phyloP scores from a whole-genome alignment of 2,888 invertebrate genomes.

The Spialia ferax region DNA sequence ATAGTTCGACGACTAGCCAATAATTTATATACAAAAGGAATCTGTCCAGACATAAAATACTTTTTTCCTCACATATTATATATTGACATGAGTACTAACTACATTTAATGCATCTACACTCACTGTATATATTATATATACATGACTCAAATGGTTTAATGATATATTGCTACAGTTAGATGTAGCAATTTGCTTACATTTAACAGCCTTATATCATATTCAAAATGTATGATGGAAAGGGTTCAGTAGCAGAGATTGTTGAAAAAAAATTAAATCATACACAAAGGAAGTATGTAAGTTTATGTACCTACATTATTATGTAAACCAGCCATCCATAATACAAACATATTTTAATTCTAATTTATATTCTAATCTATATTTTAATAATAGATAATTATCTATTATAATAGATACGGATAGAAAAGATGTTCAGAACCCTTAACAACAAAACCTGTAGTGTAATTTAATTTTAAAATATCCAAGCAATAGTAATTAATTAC shows the following conservation, averaged over 20 bases:
- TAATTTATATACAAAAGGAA: slow-evolving; percentile 58
- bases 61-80: slow-evolving; percentile 43
- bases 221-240: background rate
- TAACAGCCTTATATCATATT: background rate
- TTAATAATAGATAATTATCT: too few relatives aligned
- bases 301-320: background rate
- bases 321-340: too few relatives aligned
- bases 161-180: background rate
- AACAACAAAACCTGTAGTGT: background rate
- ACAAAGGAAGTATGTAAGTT: background rate
- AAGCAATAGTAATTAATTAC: slow-evolving; percentile 21
- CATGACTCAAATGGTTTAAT: slow-evolving; percentile 58
- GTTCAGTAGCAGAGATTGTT: background rate
- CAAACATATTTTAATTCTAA: background rate
- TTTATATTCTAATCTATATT: too few relatives aligned
- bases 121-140: slow-evolving; percentile 72
- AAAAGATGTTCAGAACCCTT: background rate
- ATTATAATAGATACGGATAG: background rate
- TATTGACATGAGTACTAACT: slow-evolving; percentile 66
- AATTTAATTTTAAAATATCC: background rate
- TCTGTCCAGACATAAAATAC: slow-evolving; percentile 54
- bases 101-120: slow-evolving; percentile 82
- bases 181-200: slow-evolving; percentile 2
- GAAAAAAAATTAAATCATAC: background rate
- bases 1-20: slow-evolving; percentile 74